Evolutionary conservation across 2,888 invertebrate species (phyloP).

Genomic region (Hipparchia sbordonii): DNA sequence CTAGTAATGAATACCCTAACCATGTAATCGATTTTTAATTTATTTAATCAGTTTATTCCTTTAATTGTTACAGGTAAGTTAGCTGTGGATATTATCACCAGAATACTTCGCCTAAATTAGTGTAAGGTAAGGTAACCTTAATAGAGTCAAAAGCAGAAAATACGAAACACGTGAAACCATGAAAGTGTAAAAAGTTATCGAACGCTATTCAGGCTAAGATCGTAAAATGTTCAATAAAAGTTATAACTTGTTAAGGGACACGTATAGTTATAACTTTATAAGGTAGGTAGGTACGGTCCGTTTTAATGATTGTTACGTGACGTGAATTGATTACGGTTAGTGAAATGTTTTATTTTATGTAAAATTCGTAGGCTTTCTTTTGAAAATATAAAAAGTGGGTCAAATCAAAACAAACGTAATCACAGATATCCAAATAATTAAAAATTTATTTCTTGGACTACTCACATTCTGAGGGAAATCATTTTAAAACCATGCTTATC

Average conservation of each 20-base stretch:
- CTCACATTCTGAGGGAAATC: too few relatives aligned
- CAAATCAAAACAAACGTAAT: not conserved
- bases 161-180: not conserved
- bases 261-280: slow-evolving; percentile 7
- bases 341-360: not conserved
- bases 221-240: slow-evolving; percentile 25
- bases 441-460: too few relatives aligned
- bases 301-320: slow-evolving; percentile 1
- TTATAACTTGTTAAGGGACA: slow-evolving; percentile 8
- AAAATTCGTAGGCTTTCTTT: not conserved
- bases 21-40: not conserved
- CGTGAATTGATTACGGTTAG: not conserved
- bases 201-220: slow-evolving; percentile 23
- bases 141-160: not conserved
- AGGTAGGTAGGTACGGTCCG: slow-evolving; percentile 1
- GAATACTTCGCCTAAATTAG: not conserved
- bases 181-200: not conserved
- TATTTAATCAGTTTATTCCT: not conserved
- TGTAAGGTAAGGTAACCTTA: not conserved
- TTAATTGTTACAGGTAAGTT: slow-evolving; percentile 16
- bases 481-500: too few relatives aligned
- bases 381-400: not conserved
- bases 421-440: too few relatives aligned
- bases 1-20: too few relatives aligned
- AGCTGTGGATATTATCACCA: not conserved